These are phyloP conservation scores for Subanguina moxae DNA, from an alignment of 1,140 invertebrate species.

Conservation along the genomic window DNA sequence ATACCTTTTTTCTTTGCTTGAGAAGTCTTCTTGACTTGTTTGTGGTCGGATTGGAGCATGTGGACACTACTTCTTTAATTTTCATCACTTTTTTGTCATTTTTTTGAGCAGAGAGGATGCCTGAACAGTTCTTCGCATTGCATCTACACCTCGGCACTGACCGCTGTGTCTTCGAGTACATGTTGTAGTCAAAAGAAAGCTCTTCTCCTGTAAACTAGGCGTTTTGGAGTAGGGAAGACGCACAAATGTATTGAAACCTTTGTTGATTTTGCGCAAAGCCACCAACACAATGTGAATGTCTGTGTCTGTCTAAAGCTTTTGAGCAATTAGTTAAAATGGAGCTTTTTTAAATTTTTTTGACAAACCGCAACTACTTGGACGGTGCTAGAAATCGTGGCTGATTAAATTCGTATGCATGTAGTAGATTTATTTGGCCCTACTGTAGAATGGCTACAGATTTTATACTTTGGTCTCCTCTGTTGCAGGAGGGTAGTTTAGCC, in stretches of 20 bases:
- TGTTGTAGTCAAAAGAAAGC: constrained; percentile 34
- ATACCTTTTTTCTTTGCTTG: no score
- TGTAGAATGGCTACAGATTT: no score
- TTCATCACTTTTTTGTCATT: background rate
- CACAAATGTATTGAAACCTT: background rate
- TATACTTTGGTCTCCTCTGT: no score
- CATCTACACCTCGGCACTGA: constrained; percentile 21
- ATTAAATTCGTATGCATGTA: background rate
- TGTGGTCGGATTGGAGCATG: no score
- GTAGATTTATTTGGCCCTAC: no score
- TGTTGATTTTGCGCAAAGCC: constrained; percentile 18
- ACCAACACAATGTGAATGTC: constrained; percentile 27
- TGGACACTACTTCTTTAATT: no score
- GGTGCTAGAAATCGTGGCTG: background rate
- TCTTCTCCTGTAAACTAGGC: constrained; percentile 18
- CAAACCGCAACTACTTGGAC: background rate
- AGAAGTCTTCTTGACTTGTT: no score
- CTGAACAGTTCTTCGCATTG: constrained; percentile 17
- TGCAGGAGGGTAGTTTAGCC: no score
- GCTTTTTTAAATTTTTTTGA: background rate
- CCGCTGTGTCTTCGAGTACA: constrained; percentile 12
- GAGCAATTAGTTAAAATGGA: background rate
- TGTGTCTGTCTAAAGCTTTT: constrained; percentile 21
- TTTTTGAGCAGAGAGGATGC: constrained; percentile 22
- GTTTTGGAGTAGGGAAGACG: background rate